phyloP scores from a whole-genome alignment of 2,888 invertebrate species.

The Cinara cedri region DNA sequence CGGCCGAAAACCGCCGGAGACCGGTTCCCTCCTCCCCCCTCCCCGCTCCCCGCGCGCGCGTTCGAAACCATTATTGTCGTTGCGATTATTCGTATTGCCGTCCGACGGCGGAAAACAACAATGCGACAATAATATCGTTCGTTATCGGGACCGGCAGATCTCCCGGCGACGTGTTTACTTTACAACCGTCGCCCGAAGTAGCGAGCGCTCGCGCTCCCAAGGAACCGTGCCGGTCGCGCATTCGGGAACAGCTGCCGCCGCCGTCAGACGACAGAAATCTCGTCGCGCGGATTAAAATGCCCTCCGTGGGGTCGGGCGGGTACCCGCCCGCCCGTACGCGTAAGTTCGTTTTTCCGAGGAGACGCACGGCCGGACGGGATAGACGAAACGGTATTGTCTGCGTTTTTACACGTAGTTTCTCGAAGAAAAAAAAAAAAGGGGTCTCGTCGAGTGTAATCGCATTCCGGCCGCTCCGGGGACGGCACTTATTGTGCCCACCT shows the following conservation, averaged over 20 bases:
- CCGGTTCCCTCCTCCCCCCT: background rate
- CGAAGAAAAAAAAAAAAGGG: conserved; percentile 2
- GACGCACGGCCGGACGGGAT: too few relatives aligned
- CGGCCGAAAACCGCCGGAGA: too few relatives aligned
- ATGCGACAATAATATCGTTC: background rate
- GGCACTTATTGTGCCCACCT: conserved; percentile 32
- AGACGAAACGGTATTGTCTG: too few relatives aligned
- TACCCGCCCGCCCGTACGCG: too few relatives aligned
- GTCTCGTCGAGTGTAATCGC: conserved; percentile 3
- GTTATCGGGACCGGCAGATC: conserved; percentile 16
- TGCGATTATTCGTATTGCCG: too few relatives aligned
- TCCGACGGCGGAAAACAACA: too few relatives aligned
- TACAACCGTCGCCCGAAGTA: conserved; percentile 16
- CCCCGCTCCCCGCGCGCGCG: background rate
- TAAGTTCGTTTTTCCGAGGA: too few relatives aligned
- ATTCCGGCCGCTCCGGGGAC: background rate
- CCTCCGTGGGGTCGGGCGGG: background rate
- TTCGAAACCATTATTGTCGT: background rate
- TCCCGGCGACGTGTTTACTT: background rate
- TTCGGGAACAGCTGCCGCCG: background rate
- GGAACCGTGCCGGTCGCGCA: background rate
- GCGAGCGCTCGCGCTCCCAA: conserved; percentile 24
- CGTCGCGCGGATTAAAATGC: background rate
- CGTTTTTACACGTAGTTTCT: too few relatives aligned
- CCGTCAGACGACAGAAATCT: too few relatives aligned